These are phyloP conservation scores for Centrocercus urophasianus DNA, from an alignment of 2,113 vertebrate species.

Conservation along the genomic window DNA sequence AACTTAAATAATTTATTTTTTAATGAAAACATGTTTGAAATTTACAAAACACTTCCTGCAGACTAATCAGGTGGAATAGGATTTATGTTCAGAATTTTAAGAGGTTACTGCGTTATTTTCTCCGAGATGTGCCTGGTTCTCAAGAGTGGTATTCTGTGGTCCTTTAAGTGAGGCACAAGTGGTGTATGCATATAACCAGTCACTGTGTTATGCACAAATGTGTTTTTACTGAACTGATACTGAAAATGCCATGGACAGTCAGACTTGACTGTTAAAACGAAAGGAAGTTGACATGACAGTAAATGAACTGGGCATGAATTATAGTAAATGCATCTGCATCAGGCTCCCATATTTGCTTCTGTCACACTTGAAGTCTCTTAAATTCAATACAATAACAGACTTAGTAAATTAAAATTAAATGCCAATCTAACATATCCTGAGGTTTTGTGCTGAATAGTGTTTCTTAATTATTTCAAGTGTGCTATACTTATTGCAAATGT, in stretches of 20 bases:
- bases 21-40: background rate
- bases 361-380: background rate
- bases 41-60: background rate
- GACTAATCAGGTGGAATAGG: background rate
- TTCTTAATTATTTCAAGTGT: conserved; percentile 36
- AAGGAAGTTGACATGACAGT: background rate
- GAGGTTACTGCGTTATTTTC: background rate
- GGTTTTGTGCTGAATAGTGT: conserved; percentile 9
- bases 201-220: background rate
- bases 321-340: background rate
- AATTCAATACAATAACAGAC: conserved; percentile 23
- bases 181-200: rapidly evolving
- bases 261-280: background rate
- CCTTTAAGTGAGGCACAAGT: background rate
- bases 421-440: conserved; percentile 48
- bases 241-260: background rate
- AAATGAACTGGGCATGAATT: background rate
- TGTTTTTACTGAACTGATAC: background rate
- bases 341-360: background rate
- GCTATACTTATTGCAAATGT: conserved; percentile 28
- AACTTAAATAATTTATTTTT: background rate
- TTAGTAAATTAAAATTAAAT: conserved; percentile 68
- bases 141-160: background rate
- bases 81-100: background rate
- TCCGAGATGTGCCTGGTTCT: background rate